Evolutionary conservation across 2,797 vertebrate species (phyloP).

Genomic region (Erpetoichthys calabaricus): DNA sequence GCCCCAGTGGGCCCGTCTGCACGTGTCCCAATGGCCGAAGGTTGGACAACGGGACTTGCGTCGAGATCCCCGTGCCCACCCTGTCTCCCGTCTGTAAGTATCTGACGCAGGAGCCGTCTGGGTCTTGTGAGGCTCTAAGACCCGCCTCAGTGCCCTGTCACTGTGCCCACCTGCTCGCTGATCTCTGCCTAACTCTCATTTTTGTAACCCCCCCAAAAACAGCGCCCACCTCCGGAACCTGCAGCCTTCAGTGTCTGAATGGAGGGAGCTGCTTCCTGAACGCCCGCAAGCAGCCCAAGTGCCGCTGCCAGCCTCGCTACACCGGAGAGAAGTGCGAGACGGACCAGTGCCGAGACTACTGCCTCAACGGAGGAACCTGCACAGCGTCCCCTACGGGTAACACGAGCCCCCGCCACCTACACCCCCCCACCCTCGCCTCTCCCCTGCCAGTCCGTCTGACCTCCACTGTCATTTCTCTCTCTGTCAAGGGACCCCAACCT

Average conservation of each 20-base stretch:
- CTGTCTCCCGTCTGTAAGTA: slow-evolving; percentile 65
- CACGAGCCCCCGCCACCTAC: rapidly evolving
- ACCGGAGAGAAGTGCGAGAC: slow-evolving; percentile 76
- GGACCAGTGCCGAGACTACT: slow-evolving; percentile 82
- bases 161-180: rapidly evolving
- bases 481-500: slow-evolving; percentile 70
- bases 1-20: slow-evolving; percentile 84
- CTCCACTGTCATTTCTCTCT: not conserved
- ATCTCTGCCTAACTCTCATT: not conserved
- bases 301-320: slow-evolving; percentile 84
- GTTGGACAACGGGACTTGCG: slow-evolving; percentile 82
- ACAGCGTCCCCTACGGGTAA: slow-evolving; percentile 78
- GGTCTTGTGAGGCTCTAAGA: not conserved
- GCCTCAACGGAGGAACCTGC: slow-evolving; percentile 84
- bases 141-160: slow-evolving; percentile 1
- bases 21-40: slow-evolving; percentile 80
- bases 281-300: slow-evolving; percentile 81
- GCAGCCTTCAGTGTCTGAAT: slow-evolving; percentile 67
- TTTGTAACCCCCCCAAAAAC: slow-evolving; percentile 19
- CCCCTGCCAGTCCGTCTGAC: not conserved
- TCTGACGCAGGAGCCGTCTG: rapidly evolving
- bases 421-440: not conserved
- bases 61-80: slow-evolving; percentile 65
- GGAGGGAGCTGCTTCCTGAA: slow-evolving; percentile 90
- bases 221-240: slow-evolving; percentile 61